phyloP scores from a whole-genome alignment of 2,888 invertebrate species.

The Acanthosoma haemorrhoidale region DNA sequence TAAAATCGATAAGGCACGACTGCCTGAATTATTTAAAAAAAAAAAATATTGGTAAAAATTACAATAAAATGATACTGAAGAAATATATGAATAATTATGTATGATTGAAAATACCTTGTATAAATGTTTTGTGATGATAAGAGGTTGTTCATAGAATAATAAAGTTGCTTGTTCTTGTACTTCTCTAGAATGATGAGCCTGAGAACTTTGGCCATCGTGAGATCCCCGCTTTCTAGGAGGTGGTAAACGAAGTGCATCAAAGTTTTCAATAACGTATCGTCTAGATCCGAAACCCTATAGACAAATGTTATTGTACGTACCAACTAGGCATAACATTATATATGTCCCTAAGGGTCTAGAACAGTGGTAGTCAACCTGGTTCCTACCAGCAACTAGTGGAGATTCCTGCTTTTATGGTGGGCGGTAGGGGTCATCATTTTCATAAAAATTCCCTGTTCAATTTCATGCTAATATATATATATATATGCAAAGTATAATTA shows the following conservation, averaged over 20 bases:
- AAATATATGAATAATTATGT: neutral
- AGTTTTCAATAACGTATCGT: conserved; percentile 69
- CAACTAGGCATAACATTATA: neutral
- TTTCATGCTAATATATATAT: too few relatives aligned
- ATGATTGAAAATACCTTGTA: conserved; percentile 41
- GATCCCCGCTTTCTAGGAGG: conserved; percentile 84
- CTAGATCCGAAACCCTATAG: conserved; percentile 75
- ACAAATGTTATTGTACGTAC: neutral
- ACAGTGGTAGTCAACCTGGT: too few relatives aligned
- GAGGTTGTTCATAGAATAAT: conserved; percentile 49
- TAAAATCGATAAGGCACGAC: conserved; percentile 79
- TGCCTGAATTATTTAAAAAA: conserved; percentile 46
- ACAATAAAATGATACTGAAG: neutral
- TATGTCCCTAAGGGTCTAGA: too few relatives aligned
- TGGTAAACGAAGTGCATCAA: conserved; percentile 92
- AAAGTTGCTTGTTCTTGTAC: conserved; percentile 56
- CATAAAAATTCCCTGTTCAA: too few relatives aligned
- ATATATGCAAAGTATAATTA: too few relatives aligned
- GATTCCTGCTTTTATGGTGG: too few relatives aligned
- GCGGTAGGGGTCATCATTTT: too few relatives aligned
- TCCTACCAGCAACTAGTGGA: too few relatives aligned
- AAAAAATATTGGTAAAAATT: neutral
- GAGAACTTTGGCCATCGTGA: conserved; percentile 83
- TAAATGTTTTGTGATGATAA: conserved; percentile 53
- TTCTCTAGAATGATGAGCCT: conserved; percentile 88